Evolutionary conservation across 2,888 invertebrate genomes (phyloP).

Genomic region (Heliconius sara): DNA sequence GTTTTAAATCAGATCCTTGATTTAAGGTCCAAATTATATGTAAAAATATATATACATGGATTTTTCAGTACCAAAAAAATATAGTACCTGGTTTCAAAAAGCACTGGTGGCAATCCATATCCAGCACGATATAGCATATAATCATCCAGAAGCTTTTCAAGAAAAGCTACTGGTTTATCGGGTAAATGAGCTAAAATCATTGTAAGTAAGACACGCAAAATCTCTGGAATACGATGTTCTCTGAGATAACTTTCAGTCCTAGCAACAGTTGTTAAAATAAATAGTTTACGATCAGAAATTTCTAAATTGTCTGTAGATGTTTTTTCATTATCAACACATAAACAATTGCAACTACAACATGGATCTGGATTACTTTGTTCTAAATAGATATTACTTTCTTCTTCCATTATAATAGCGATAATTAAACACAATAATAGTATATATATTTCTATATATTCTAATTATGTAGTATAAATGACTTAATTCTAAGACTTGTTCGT

Average conservation of each 20-base stretch:
- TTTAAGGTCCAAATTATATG: neutral
- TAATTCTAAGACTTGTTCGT: neutral
- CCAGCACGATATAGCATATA: constrained; percentile 76
- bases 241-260: constrained; percentile 71
- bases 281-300: constrained; percentile 60
- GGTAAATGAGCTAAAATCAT: constrained; percentile 65
- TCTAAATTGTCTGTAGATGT: constrained; percentile 47
- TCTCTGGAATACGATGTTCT: constrained; percentile 71
- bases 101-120: constrained; percentile 66
- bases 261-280: constrained; percentile 59
- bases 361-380: constrained; percentile 26
- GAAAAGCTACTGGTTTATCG: constrained; percentile 58
- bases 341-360: constrained; percentile 61
- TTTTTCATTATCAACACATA: constrained; percentile 52
- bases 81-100: constrained; percentile 68
- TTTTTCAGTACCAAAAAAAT: neutral
- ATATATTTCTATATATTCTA: neutral
- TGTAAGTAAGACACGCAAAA: constrained; percentile 68
- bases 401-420: constrained; percentile 47
- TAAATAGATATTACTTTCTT: constrained; percentile 44
- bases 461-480: neutral
- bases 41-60: no score
- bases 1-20: neutral
- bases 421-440: neutral
- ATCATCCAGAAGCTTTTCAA: constrained; percentile 67